A percentile compares a stretch with the other conserved stretches of the same genome.
These are phyloP conservation scores for Bactericera cockerelli DNA, from an alignment of 1,140 invertebrate genomes.

Conservation along the genomic window DNA sequence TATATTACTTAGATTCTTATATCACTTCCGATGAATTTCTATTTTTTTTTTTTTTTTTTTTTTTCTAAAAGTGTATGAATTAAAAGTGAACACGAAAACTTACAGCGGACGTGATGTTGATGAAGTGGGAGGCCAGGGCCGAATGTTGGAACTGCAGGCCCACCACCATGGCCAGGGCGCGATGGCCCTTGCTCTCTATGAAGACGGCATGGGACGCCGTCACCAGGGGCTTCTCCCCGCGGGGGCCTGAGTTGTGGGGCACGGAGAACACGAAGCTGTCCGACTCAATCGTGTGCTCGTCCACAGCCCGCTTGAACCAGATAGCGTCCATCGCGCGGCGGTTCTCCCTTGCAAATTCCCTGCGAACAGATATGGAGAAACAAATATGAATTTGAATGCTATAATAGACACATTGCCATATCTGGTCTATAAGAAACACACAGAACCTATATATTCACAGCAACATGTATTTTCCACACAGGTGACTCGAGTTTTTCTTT, in stretches of 20 bases:
- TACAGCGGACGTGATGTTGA: slow-evolving; percentile 72
- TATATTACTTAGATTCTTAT: too few relatives aligned
- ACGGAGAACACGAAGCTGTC: slow-evolving; percentile 87
- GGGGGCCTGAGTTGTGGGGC: slow-evolving; percentile 57
- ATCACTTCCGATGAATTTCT: too few relatives aligned
- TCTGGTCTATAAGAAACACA: too few relatives aligned
- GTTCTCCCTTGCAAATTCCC: slow-evolving; percentile 67
- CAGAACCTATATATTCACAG: too few relatives aligned
- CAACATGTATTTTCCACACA: too few relatives aligned
- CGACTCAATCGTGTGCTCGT: slow-evolving; percentile 67
- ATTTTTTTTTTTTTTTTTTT: too few relatives aligned
- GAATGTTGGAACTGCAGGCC: slow-evolving; percentile 72
- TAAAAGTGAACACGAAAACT: too few relatives aligned
- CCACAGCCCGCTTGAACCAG: slow-evolving; percentile 85
- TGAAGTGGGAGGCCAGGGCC: slow-evolving; percentile 60
- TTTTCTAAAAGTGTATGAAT: too few relatives aligned
- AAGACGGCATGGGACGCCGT: slow-evolving; percentile 83
- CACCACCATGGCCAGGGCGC: slow-evolving; percentile 77
- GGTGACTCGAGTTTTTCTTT: background rate
- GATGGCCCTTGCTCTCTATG: slow-evolving; percentile 61
- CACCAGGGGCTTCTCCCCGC: slow-evolving; percentile 43
- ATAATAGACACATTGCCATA: too few relatives aligned
- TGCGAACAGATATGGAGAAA: slow-evolving; percentile 18
- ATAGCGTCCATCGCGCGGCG: slow-evolving; percentile 70
- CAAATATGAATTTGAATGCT: too few relatives aligned